phyloP scores from a whole-genome alignment of 2,888 invertebrate species.

The Papilio protenor region DNA sequence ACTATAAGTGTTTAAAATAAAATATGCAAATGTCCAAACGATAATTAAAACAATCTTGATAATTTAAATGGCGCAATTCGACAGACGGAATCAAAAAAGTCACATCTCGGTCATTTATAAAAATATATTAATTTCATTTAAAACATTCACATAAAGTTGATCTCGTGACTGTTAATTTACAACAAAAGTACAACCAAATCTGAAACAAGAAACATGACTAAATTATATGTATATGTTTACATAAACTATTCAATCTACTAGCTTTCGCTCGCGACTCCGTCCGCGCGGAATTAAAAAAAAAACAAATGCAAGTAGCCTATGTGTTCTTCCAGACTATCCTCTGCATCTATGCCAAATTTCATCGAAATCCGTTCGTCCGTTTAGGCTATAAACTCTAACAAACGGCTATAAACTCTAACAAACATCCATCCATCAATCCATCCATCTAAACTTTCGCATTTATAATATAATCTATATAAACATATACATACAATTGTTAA shows the following conservation, averaged over 20 bases:
- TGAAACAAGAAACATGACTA: conserved; percentile 51
- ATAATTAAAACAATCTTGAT: conserved; percentile 19
- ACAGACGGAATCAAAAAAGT: conserved; percentile 44
- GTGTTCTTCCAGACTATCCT: too few species aligned
- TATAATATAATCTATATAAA: too few species aligned
- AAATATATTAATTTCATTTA: conserved; percentile 45
- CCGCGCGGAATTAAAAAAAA: too few species aligned
- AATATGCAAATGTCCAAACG: not conserved
- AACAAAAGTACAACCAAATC: conserved; percentile 50
- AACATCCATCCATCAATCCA: too few species aligned
- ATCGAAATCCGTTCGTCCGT: too few species aligned
- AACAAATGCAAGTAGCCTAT: too few species aligned
- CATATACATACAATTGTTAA: too few species aligned
- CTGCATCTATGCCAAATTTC: too few species aligned
- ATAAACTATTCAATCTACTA: conserved; percentile 27
- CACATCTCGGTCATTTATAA: conserved; percentile 46
- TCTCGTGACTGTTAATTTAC: conserved; percentile 41
- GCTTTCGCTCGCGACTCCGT: too few species aligned
- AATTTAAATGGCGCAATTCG: conserved; percentile 32
- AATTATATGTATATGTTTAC: conserved; percentile 40
- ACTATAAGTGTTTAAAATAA: not conserved
- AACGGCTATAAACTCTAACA: too few species aligned
- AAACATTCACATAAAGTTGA: conserved; percentile 28
- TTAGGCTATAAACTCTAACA: too few species aligned
- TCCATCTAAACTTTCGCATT: too few species aligned